These are phyloP conservation scores for Heterochromis multidens DNA, from an alignment of 2,113 vertebrate species.

Conservation along the genomic window DNA sequence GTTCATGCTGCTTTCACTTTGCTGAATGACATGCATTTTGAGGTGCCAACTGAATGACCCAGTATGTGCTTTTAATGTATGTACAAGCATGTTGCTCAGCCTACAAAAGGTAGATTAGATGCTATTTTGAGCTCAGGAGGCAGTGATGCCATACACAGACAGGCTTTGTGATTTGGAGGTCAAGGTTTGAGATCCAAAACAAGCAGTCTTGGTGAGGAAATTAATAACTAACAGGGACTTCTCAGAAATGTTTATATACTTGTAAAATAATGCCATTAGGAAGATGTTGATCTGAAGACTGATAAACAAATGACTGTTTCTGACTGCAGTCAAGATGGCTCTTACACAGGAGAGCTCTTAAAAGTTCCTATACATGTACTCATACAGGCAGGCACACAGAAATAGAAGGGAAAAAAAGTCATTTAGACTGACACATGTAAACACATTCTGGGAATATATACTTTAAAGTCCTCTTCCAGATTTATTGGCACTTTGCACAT, in stretches of 20 bases:
- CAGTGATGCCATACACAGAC: neutral
- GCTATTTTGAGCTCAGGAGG: slow-evolving; percentile 2
- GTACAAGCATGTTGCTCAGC: neutral
- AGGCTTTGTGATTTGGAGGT: neutral
- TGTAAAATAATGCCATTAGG: neutral
- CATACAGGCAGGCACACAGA: neutral
- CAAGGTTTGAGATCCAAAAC: neutral
- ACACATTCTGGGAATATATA: neutral
- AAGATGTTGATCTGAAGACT: neutral
- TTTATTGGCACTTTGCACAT: slow-evolving; percentile 1
- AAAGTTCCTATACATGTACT: neutral
- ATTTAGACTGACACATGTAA: neutral
- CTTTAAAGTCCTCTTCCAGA: slow-evolving; percentile 4
- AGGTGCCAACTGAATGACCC: neutral
- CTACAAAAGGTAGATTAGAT: neutral
- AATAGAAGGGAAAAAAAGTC: neutral
- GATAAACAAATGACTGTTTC: slow-evolving; percentile 5
- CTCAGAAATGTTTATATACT: neutral
- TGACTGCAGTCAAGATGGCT: neutral
- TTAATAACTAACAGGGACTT: neutral
- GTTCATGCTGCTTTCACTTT: neutral
- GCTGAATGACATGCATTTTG: neutral
- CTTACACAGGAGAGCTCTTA: neutral
- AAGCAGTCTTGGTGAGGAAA: neutral
- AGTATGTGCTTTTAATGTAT: neutral